These are phyloP conservation scores for Cheirogaleus major DNA, from an alignment of 2,797 vertebrate species.

Conservation along the genomic window DNA sequence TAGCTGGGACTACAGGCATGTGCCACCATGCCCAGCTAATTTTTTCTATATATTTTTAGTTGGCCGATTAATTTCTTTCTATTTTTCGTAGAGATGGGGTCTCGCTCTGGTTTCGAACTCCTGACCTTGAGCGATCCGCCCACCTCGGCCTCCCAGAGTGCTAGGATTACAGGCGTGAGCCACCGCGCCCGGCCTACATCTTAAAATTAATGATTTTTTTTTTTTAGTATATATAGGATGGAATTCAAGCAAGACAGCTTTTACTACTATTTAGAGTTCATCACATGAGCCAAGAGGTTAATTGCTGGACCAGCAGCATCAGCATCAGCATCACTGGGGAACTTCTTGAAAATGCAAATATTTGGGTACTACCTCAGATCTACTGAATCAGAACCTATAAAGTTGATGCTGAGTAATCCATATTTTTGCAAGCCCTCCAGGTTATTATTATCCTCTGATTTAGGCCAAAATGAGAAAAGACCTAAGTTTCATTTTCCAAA, in stretches of 20 bases:
- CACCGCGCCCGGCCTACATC: too few relatives aligned
- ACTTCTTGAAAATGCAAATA: neutral
- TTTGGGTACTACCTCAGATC: neutral
- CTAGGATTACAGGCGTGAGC: too few relatives aligned
- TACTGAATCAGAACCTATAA: conserved; percentile 20
- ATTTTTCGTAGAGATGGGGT: too few relatives aligned
- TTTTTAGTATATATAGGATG: neutral
- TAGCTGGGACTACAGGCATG: too few relatives aligned
- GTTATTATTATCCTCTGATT: neutral
- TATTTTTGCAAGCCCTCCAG: neutral
- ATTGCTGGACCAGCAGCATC: neutral
- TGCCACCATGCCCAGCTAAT: too few relatives aligned
- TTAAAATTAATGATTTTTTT: neutral
- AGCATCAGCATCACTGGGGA: neutral
- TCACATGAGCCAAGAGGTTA: neutral
- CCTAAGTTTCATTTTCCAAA: neutral
- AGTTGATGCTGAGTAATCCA: neutral
- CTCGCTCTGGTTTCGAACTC: too few relatives aligned
- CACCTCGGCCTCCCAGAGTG: too few relatives aligned
- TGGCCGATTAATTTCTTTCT: too few relatives aligned
- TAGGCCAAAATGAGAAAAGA: neutral
- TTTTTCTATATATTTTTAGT: too few relatives aligned
- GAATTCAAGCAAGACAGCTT: neutral
- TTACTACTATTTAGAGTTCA: neutral
- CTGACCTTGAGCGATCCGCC: too few relatives aligned